A percentile compares a stretch with the other conserved stretches of the same genome.
These are phyloP conservation scores for Hippocampus mohnikei DNA, from an alignment of 2,113 vertebrate species.

Conservation along the genomic window DNA sequence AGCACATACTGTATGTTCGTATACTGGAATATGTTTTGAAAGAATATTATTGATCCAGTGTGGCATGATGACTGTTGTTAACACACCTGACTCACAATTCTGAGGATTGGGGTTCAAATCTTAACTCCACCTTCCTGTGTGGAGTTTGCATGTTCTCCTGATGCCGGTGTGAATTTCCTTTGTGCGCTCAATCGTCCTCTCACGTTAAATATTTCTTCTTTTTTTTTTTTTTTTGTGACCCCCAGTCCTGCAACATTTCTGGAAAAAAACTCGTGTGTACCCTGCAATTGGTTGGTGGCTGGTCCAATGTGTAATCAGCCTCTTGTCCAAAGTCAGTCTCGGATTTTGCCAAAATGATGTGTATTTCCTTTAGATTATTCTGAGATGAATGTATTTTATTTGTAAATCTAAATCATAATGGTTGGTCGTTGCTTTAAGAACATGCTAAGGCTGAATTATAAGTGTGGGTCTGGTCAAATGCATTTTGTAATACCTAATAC, in stretches of 20 bases:
- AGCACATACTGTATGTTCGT: not conserved
- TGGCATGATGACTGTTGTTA: not conserved
- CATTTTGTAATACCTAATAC: slow-evolving; percentile 3
- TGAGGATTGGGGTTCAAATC: not conserved
- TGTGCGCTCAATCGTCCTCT: too few relatives aligned
- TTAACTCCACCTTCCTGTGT: not conserved
- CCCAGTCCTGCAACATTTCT: not conserved
- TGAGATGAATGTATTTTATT: not conserved
- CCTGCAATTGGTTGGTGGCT: too few relatives aligned
- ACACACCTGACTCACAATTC: not conserved
- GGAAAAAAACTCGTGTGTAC: too few relatives aligned
- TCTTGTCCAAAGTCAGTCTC: too few relatives aligned
- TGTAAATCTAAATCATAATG: not conserved
- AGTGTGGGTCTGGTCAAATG: slow-evolving; percentile 21
- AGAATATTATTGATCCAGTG: not conserved
- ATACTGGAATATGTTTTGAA: not conserved
- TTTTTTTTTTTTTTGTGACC: not conserved
- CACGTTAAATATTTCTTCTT: too few relatives aligned
- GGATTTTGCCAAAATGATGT: too few relatives aligned
- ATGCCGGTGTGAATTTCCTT: too few relatives aligned
- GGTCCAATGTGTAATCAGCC: too few relatives aligned
- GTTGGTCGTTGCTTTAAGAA: not conserved
- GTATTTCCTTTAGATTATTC: too few relatives aligned
- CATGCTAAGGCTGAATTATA: slow-evolving; percentile 23
- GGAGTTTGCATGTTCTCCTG: too few relatives aligned